Conservation (phyloP, 2,797 vertebrate species). For the Microchirus variegatus region DNA sequence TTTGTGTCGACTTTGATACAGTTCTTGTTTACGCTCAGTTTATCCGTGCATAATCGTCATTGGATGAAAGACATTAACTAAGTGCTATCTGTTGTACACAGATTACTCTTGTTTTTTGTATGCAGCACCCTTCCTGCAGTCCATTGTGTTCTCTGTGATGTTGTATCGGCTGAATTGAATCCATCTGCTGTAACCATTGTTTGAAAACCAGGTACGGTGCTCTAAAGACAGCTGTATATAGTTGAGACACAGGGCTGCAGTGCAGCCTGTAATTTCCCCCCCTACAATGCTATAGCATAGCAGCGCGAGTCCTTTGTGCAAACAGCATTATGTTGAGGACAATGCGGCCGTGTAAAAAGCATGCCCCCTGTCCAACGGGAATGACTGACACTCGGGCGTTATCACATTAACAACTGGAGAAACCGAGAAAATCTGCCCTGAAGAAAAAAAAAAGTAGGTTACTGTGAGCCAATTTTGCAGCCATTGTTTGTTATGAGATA, state of each 20-base stretch:
- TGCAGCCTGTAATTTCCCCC: slow-evolving; percentile 57
- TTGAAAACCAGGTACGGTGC: slow-evolving; percentile 52
- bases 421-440: slow-evolving; percentile 55
- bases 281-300: slow-evolving; percentile 49
- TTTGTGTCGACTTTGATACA: no score
- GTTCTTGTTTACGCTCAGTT: neutral
- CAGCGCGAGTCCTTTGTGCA: slow-evolving; percentile 63
- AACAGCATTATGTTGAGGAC: slow-evolving; percentile 61
- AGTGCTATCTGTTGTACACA: slow-evolving; percentile 13
- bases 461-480: slow-evolving; percentile 16
- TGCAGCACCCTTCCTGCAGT: slow-evolving; percentile 10
- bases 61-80: slow-evolving; percentile 17
- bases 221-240: slow-evolving; percentile 49
- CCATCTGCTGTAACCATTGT: slow-evolving; percentile 44
- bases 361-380: slow-evolving; percentile 48
- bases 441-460: slow-evolving; percentile 33
- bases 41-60: neutral
- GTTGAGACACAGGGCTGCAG: slow-evolving; percentile 55
- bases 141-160: slow-evolving; percentile 21
- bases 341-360: slow-evolving; percentile 67
- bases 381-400: slow-evolving; percentile 60
- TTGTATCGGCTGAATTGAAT: slow-evolving; percentile 55
- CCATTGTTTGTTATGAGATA: slow-evolving; percentile 6
- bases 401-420: slow-evolving; percentile 68
- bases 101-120: slow-evolving; percentile 8